Percentiles rank a stretch among this genome's conserved stretches.
Evolutionary conservation across 1,140 invertebrate genomes (phyloP).

Genomic region (Bombus superbus): DNA sequence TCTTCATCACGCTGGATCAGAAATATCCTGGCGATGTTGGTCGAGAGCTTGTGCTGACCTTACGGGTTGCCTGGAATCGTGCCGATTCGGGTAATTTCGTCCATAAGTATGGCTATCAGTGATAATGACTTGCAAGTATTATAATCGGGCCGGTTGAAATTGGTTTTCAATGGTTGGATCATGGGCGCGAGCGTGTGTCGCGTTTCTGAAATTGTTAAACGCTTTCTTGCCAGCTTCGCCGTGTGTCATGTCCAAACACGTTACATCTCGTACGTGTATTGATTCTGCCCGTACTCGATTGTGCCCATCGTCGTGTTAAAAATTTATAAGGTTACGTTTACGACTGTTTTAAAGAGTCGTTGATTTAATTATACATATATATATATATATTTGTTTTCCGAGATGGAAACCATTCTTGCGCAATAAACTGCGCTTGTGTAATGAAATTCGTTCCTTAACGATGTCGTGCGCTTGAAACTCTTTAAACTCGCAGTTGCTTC

Average conservation of each 20-base stretch:
- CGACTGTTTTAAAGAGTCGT: no score
- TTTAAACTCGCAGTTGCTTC: not conserved
- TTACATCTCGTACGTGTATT: no score
- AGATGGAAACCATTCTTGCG: not conserved
- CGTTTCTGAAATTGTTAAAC: not conserved
- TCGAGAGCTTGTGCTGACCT: constrained; percentile 21
- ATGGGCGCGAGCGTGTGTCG: not conserved
- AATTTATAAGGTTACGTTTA: no score
- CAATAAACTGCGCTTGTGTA: no score
- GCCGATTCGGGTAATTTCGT: constrained; percentile 51
- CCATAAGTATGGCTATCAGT: constrained; percentile 33
- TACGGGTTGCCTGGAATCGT: constrained; percentile 28
- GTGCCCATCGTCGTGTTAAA: no score
- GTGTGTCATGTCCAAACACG: no score
- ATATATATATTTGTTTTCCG: no score
- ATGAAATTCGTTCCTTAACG: not conserved
- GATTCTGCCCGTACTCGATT: no score
- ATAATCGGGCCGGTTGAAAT: constrained; percentile 28
- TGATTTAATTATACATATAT: no score
- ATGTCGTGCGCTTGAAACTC: not conserved
- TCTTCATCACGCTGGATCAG: constrained; percentile 34
- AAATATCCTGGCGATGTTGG: constrained; percentile 37
- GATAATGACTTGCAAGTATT: constrained; percentile 34
- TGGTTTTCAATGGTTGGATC: not conserved
- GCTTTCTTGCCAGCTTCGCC: not conserved